Base-by-base conservation (phyloP, 1,140 invertebrate genomes). In the Diuraphis noxia region DNA sequence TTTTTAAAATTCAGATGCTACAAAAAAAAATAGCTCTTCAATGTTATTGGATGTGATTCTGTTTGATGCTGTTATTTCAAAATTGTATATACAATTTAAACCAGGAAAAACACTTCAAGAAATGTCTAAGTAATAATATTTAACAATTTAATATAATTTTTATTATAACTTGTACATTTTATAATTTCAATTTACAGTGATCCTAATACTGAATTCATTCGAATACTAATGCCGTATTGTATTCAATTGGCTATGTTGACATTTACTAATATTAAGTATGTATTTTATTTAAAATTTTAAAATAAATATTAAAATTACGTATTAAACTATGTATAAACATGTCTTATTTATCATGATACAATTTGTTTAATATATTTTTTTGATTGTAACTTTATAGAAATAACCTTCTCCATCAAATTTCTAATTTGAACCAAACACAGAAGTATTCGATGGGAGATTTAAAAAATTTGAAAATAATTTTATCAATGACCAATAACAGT, bases 401-500 rank as follows among this genome's bases (percentile, higher is more conserved):
- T 81, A 91, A 91, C 38, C 23, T 91, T 10, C 43, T 91, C 5
- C 25, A 91, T 49, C 89, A 91, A 91, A 81, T 91, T 52, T 46
- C 30, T 38, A 34, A 91, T 30, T 49, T 82, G 34, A 79, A 81
- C 21, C 89, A 91, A 81, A 30, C 77, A 38, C 34, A 91, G 38
- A 82, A 46, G 9, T 91, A 30, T 91, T 81, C 77, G n/a, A 9
- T 46, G 1, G 89, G 77, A 19, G 89, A 91, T n/a, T 41, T 91
- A n/a, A 52, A 9, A 81, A 91, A 91, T 40, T 91, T 91, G 43
- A 81, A 82, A 19, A 91, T 91, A 38, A 79, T 91, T 81, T 82
- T 91, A 25, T 91, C 89, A 91, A 91, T 91, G 89, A 10, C 89
- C 38, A 91, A 79, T 81, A 91, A 91, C 38, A 43, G 52, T 38